Conservation (phyloP, 2,888 invertebrate species). For the Scaptomyza flava region DNA sequence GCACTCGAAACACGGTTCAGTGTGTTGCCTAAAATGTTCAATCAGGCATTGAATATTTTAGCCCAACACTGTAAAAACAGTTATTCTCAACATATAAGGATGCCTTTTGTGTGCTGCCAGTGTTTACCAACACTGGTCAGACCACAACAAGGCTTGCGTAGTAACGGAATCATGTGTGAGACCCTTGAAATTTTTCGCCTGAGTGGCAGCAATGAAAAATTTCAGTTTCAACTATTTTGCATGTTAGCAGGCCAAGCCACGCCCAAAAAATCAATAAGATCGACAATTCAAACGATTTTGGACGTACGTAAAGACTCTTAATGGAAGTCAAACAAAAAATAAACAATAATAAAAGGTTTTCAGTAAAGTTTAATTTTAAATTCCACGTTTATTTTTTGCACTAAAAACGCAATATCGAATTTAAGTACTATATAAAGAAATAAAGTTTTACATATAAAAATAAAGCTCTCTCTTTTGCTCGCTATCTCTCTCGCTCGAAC, state of each 20-base stretch:
- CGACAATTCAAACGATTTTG: conserved; percentile 54
- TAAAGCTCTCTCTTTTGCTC: conserved; percentile 43
- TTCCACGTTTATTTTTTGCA: conserved; percentile 67
- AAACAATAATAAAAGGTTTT: conserved; percentile 26
- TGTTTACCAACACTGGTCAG: conserved; percentile 25
- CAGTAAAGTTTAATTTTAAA: conserved; percentile 56
- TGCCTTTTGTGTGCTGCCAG: conserved; percentile 32
- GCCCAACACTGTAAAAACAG: conserved; percentile 40
- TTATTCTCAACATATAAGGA: conserved; percentile 5
- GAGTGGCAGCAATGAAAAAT: conserved; percentile 36
- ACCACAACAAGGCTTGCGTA: conserved; percentile 35
- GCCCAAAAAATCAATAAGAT: conserved; percentile 60
- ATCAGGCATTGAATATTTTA: conserved; percentile 69
- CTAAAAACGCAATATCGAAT: conserved; percentile 51
- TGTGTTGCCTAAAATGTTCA: conserved; percentile 69
- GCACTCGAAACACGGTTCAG: conserved; percentile 35
- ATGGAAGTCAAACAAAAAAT: conserved; percentile 78
- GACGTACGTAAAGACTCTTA: conserved; percentile 84
- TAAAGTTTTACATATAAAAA: conserved; percentile 34
- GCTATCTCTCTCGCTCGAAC: conserved; percentile 57
- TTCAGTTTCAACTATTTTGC: conserved; percentile 84
- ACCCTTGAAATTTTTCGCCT: conserved; percentile 54
- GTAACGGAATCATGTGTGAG: conserved; percentile 84
- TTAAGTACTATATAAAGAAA: conserved; percentile 34
- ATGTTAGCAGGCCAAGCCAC: conserved; percentile 79